These are phyloP conservation scores for Uloborus plumipes DNA, from an alignment of 2,888 invertebrate genomes.

Conservation along the genomic window DNA sequence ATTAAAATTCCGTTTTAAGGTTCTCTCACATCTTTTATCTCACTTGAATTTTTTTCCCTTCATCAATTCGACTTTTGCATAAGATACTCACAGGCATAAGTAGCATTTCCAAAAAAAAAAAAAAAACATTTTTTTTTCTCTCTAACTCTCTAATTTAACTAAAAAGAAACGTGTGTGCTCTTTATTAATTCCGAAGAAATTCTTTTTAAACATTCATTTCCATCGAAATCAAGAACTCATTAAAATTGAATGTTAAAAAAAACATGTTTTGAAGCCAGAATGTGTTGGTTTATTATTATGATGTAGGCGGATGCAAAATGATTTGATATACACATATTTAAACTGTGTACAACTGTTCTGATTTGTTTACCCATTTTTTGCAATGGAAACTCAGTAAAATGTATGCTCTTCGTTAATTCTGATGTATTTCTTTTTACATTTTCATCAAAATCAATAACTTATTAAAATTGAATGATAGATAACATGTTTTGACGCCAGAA, in stretches of 20 bases:
- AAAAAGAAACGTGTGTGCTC: slow-evolving; percentile 32
- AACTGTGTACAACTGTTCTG: no score
- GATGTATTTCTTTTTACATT: no score
- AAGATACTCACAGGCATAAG: not conserved
- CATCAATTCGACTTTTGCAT: not conserved
- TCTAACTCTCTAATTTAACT: slow-evolving; percentile 57
- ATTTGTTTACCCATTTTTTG: no score
- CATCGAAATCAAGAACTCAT: slow-evolving; percentile 39
- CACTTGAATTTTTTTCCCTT: slow-evolving; percentile 17
- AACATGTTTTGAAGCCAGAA: no score
- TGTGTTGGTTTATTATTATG: no score
- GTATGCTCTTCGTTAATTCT: no score
- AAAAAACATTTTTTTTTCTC: slow-evolving; percentile 27
- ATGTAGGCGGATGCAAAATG: no score
- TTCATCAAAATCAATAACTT: no score
- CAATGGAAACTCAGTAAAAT: no score
- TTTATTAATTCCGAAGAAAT: slow-evolving; percentile 49
- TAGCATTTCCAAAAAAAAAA: slow-evolving; percentile 15
- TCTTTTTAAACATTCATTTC: slow-evolving; percentile 27
- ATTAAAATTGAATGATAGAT: no score
- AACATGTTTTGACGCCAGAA: no score
- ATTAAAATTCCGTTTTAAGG: slow-evolving; percentile 49
- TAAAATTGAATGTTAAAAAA: slow-evolving; percentile 27
- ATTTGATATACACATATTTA: no score
- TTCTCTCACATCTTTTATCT: slow-evolving; percentile 39